These are phyloP conservation scores for Pseudorectes ferrugineus DNA, from an alignment of 2,113 vertebrate species.

Conservation along the genomic window DNA sequence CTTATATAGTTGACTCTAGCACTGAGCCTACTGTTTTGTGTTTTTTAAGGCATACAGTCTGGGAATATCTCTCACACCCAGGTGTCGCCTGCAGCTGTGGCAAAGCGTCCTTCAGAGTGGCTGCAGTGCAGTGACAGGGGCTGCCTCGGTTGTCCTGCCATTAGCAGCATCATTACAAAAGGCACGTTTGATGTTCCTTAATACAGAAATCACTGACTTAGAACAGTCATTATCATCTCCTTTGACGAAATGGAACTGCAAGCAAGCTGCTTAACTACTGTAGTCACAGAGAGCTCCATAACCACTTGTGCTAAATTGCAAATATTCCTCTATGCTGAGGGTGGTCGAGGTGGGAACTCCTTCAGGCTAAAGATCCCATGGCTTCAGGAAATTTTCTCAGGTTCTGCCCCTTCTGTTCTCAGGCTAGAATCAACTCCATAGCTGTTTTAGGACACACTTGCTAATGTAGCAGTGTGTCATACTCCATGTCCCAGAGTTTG, in stretches of 20 bases:
- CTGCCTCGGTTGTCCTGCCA: background rate
- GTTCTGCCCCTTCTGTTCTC: background rate
- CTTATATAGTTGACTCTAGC: background rate
- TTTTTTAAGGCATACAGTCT: background rate
- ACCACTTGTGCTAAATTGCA: background rate
- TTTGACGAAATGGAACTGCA: background rate
- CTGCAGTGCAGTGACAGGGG: rapidly evolving
- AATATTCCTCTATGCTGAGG: rapidly evolving
- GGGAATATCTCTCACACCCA: rapidly evolving
- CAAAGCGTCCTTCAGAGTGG: rapidly evolving
- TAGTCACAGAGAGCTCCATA: rapidly evolving
- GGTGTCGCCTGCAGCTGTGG: background rate
- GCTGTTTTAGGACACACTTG: background rate
- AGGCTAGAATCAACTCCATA: background rate
- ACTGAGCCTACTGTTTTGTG: background rate
- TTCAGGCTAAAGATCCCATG: background rate
- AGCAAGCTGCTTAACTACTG: background rate
- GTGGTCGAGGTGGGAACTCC: background rate
- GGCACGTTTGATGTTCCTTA: background rate
- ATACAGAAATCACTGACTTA: background rate
- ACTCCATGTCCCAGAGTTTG: background rate
- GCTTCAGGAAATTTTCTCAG: background rate
- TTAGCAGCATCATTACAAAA: background rate
- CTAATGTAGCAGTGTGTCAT: background rate
- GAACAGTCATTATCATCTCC: rapidly evolving